phyloP scores from a whole-genome alignment of 2,797 vertebrate genomes.

The Platalea minor region DNA sequence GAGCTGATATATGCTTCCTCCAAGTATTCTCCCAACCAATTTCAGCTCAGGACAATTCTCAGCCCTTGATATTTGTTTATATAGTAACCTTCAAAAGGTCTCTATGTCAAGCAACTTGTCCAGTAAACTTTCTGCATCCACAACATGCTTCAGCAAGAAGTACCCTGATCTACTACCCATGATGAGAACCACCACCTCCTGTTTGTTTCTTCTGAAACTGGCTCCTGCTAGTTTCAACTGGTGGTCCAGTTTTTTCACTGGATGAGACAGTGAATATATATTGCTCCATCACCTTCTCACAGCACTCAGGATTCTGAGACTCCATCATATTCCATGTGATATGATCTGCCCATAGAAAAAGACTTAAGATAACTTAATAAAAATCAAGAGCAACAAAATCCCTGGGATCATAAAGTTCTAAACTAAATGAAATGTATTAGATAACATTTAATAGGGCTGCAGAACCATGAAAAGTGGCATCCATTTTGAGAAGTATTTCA shows the following conservation, averaged over 20 bases:
- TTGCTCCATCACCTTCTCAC: background rate
- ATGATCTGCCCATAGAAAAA: background rate
- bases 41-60: background rate
- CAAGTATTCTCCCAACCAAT: background rate
- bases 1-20: background rate
- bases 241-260: background rate
- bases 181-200: background rate
- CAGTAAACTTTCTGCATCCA: background rate
- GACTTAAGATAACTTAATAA: background rate
- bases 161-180: background rate
- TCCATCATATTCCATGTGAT: background rate
- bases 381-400: background rate
- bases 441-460: background rate
- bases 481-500: background rate
- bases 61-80: background rate
- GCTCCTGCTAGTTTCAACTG: background rate
- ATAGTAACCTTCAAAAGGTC: background rate
- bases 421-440: background rate
- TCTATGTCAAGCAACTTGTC: background rate
- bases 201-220: background rate
- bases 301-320: background rate
- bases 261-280: background rate
- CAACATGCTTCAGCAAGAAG: background rate
- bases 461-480: background rate
- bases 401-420: background rate